phyloP scores from a whole-genome alignment of 1,140 invertebrate genomes.

The Ostrea denselamellosa region DNA sequence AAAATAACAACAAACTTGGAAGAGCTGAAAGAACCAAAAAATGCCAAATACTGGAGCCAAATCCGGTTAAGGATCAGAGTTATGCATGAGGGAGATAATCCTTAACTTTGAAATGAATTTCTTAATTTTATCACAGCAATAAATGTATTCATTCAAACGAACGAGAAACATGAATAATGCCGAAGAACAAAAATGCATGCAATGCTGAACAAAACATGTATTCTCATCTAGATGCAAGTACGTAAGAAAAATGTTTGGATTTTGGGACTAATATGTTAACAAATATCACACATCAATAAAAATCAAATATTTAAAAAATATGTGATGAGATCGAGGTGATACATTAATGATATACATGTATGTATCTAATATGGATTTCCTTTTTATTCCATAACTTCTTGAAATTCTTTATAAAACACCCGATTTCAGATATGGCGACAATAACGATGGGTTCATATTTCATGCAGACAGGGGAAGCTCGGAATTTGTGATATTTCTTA shows the following conservation, averaged over 20 bases:
- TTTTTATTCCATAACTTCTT: background rate
- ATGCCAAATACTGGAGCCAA: too few species aligned
- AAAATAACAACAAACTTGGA: too few species aligned
- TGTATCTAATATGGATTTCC: background rate
- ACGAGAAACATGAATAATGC: too few species aligned
- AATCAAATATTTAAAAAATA: background rate
- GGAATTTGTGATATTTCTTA: slow-evolving; percentile 58
- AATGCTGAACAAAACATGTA: too few species aligned
- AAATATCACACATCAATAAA: background rate
- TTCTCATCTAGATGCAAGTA: background rate
- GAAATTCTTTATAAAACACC: background rate
- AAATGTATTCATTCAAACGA: too few species aligned
- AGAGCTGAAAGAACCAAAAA: too few species aligned
- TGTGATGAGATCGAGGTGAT: background rate
- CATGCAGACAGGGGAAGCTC: slow-evolving; percentile 30
- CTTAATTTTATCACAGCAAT: too few species aligned
- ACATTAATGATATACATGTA: background rate
- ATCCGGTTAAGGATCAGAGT: too few species aligned
- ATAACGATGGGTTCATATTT: background rate
- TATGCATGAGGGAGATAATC: too few species aligned
- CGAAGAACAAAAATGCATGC: too few species aligned
- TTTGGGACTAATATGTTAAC: background rate
- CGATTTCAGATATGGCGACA: background rate
- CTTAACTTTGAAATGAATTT: too few species aligned
- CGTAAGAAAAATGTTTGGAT: background rate